These are phyloP conservation scores for Willisornis vidua DNA, from an alignment of 2,113 vertebrate genomes.

Conservation along the genomic window DNA sequence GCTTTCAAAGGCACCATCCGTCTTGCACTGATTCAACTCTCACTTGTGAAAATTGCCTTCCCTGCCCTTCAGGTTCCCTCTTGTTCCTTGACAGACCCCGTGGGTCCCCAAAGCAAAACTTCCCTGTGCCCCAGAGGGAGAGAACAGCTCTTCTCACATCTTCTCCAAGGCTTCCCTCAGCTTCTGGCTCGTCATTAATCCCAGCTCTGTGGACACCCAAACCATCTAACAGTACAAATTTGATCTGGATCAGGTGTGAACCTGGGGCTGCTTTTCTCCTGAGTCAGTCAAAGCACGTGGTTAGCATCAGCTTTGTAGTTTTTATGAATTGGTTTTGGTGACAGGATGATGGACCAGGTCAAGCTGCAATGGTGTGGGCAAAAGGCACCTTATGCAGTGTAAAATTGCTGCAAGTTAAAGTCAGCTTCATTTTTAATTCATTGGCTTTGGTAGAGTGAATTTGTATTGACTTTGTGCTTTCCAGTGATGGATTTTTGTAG, in stretches of 20 bases:
- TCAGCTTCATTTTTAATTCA: background rate
- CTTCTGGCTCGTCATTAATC: background rate
- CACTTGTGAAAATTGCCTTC: fast-evolving
- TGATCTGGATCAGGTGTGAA: no score
- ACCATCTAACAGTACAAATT: no score
- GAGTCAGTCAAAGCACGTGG: fast-evolving
- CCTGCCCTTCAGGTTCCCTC: background rate
- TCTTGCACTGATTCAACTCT: fast-evolving
- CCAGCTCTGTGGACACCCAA: background rate
- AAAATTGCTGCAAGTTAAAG: background rate
- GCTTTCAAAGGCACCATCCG: background rate
- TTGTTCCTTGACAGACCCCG: fast-evolving
- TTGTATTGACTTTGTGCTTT: background rate
- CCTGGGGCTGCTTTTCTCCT: background rate
- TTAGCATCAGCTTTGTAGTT: background rate
- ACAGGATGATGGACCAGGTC: background rate
- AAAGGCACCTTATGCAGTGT: background rate
- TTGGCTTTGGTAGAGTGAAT: background rate
- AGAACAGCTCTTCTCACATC: background rate
- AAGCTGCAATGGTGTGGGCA: background rate
- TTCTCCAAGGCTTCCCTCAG: background rate
- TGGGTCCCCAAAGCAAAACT: background rate
- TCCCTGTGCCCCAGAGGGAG: background rate
- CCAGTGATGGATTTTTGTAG: background rate
- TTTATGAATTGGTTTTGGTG: background rate